Evolutionary conservation across 1,140 invertebrate genomes (phyloP), one percentile per base, ranked within the genome.

Genomic region (Harlomillsia oculata): DNA sequence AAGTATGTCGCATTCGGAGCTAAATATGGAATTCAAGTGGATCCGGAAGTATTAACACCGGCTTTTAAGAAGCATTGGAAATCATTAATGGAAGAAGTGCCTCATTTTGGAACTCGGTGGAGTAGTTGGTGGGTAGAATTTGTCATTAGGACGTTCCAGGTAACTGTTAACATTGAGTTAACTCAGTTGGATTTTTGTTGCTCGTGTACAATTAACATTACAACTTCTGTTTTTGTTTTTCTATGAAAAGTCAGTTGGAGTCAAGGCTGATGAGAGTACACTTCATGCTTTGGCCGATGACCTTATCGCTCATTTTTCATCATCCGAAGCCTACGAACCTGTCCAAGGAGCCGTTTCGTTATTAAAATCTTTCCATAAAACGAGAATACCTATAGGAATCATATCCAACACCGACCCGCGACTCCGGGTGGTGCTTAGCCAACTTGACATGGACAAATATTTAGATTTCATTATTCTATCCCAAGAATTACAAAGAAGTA

Each of bases 1-100:
- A n/a, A n/a, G n/a, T n/a, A n/a, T n/a, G n/a, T n/a, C n/a, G n/a
- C n/a, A n/a, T n/a, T n/a, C n/a, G n/a, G n/a, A n/a, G n/a, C n/a
- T n/a, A n/a, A n/a, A n/a, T n/a, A n/a, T n/a, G n/a, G n/a, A n/a
- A n/a, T n/a, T n/a, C n/a, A n/a, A n/a, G n/a, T n/a, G n/a, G n/a
- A n/a, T n/a, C n/a, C n/a, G n/a, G n/a, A n/a, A n/a, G n/a, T n/a
- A n/a, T n/a, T n/a, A n/a, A n/a, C n/a, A n/a, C n/a, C n/a, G n/a
- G n/a, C n/a, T 48, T 48, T 48, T 32, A 48, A 48, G 34, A 48
- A 32, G 5, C 16, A 16, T 11, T 48, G 45, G 45, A 48, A 48
- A 34, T 14, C 5, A 11, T 16, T 48, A 5, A 48, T 20, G 1
- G 34, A 34, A 32, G n/a, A 48, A 32, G 34, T 32, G 1, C 45